phyloP scores from a whole-genome alignment of 2,797 vertebrate species.

The Meda fulgida region DNA sequence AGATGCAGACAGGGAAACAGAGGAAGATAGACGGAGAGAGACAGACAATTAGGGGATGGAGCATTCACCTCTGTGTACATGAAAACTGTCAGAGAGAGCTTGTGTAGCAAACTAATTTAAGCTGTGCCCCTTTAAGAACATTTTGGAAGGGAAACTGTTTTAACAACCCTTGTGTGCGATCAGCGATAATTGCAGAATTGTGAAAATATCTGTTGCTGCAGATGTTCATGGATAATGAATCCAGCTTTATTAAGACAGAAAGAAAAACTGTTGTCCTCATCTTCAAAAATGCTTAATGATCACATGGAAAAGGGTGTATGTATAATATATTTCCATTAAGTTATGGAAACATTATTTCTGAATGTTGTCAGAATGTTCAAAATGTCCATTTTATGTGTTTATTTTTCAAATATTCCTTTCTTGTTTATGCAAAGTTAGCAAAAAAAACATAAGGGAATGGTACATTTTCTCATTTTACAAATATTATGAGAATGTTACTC shows the following conservation, averaged over 20 bases:
- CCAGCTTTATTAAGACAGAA: neutral
- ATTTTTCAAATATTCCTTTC: no score
- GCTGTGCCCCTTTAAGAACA: neutral
- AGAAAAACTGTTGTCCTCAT: neutral
- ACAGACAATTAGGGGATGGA: neutral
- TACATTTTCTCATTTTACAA: no score
- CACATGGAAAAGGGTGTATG: no score
- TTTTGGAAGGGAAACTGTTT: neutral
- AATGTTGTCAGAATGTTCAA: no score
- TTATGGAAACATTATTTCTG: no score
- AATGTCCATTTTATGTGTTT: no score
- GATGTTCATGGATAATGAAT: slow-evolving; percentile 25
- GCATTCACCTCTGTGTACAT: neutral
- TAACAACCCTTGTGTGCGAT: slow-evolving; percentile 17
- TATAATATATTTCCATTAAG: neutral
- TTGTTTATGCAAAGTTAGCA: no score
- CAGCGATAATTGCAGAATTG: slow-evolving; percentile 15
- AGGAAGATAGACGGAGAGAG: slow-evolving; percentile 18
- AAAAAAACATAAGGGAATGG: no score
- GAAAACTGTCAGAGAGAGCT: slow-evolving; percentile 9
- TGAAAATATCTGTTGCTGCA: neutral
- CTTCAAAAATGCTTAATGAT: neutral
- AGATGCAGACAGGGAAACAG: slow-evolving; percentile 4
- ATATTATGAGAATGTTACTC: no score
- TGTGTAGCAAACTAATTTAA: slow-evolving; percentile 14